Base-by-base conservation (phyloP, 2,797 vertebrate species). In the Pipistrellus pygmaeus region DNA sequence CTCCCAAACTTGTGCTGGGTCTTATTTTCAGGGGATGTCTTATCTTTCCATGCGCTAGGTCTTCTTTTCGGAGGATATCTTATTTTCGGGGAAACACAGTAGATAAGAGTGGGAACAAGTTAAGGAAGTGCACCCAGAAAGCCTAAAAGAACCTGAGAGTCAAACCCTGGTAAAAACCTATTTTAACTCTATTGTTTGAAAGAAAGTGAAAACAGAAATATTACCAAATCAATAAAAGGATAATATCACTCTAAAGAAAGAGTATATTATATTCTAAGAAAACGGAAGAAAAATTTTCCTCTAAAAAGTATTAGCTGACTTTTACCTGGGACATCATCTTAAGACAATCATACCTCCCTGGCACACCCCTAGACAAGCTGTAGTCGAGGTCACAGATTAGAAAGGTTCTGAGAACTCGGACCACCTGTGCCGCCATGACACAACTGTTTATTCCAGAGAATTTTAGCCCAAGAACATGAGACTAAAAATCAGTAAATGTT, bases 111-210 rank as follows among this genome's bases (percentile, higher is more conserved):
- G 20, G 35, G 27, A 92, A 44, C 35, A 94, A 38, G 21, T 62
- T 46, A 53, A 92, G 17, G 55, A 95, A 93, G 18, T 75, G 25
- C 48, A 27, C 72, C 71, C 23, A 35, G 18, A 57, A 76, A 90
- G 4, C 11, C 23, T 46, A 41, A 86, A 87, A 91, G 53, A 90
- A 60, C 62, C 57, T 72, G 15, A 66, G 60, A 23, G 71, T 7
- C 41, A 93, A 90, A 75, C 35, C 6, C 3, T 60, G 76, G 8
- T 12, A 75, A 91, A 91, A 96, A 69, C 21, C 20, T 86, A n/a
- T 86, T 78, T 87, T 46, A 73, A 87, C 27, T 94, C 44, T 82
- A 7, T 68, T 95, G 73, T 64, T 78, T 89, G 35, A 32, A 93
- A 95, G 35, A 53, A 95, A 94, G 41, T 44, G 8, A 51, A 62